Evolutionary conservation across 2,797 vertebrate genomes (phyloP), one percentile per base, ranked within the genome.

Genomic region (Cottoperca gobio): DNA sequence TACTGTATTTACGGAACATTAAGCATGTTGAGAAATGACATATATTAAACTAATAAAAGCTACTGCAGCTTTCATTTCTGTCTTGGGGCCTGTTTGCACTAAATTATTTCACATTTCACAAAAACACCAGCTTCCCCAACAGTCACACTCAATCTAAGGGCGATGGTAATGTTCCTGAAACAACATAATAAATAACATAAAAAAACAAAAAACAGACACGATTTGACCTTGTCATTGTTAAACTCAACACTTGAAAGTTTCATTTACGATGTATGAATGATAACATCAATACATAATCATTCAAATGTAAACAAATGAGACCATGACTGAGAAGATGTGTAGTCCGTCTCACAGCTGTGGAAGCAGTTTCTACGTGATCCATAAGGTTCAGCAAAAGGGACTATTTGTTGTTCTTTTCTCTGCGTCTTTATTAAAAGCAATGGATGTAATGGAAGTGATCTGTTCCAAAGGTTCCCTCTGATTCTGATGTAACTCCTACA

Each of bases 41-140:
- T 67, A 54, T 37, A 45, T 48, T 16, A 46, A 84, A 81, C 65
- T 28, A 67, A 35, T 43, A 24, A 70, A 79, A n/a, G 57, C 13
- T 26, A 50, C 31, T 35, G 2, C 5, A 49, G 28, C 31, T 49
- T 31, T 26, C 21, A 17, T 46, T 45, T 66, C 45, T 48, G 17
- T 31, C 42, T 71, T 33, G 31, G 33, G 31, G 31, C 31, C 28
- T 31, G 3, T 62, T 57, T 65, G n/a, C n/a, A n/a, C 21, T 39
- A 2, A 40, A 78, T 43, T 3, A 28, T 49, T 52, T 54, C 6
- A 69, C 54, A 2, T 73, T 7, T 73, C 10, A 75, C 21, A 4
- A 35, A 70, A 68, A 64, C 40, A 28, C 50, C 26, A 31, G 17
- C 33, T 48, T 62, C 16, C 1, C 31, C n/a, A 52, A 53, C 10